Conservation (phyloP, 23 tunicate genomes). For the Styela clava region DNA sequence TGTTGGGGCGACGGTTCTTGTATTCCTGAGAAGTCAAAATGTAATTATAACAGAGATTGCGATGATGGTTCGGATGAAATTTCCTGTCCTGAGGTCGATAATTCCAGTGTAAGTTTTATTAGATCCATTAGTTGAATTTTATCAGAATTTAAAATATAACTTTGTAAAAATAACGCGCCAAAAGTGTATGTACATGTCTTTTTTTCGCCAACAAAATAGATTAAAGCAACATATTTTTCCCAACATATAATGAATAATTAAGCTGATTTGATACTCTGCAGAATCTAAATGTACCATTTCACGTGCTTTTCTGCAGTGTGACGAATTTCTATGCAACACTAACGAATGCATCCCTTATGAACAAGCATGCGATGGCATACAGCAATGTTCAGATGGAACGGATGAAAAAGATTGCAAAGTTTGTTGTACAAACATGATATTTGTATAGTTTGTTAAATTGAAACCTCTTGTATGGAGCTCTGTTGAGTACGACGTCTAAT, state of each 20-base stretch:
- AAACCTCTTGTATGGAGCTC: too few relatives aligned
- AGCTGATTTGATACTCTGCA: too few relatives aligned
- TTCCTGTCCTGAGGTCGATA: too few relatives aligned
- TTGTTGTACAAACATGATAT: background rate
- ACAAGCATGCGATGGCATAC: background rate
- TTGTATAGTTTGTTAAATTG: conserved; percentile 25
- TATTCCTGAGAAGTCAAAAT: conserved; percentile 36
- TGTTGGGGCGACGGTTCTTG: background rate
- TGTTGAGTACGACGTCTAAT: too few relatives aligned
- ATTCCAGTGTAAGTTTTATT: too few relatives aligned
- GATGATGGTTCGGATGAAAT: conserved; percentile 69
- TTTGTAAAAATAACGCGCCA: too few relatives aligned
- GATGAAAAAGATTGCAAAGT: conserved; percentile 11
- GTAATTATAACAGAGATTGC: conserved; percentile 58
- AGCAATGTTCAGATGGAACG: conserved; percentile 6
- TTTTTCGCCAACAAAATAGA: too few relatives aligned
- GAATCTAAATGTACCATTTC: background rate
- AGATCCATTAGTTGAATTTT: too few relatives aligned
- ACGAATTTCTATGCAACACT: background rate
- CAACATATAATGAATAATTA: background rate
- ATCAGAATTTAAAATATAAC: too few relatives aligned
- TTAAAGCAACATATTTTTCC: too few relatives aligned
- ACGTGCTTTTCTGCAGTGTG: background rate
- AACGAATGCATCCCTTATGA: background rate
- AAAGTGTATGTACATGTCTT: too few relatives aligned